Conservation (phyloP, 2,888 invertebrate genomes). For the Hipparchia semele region DNA sequence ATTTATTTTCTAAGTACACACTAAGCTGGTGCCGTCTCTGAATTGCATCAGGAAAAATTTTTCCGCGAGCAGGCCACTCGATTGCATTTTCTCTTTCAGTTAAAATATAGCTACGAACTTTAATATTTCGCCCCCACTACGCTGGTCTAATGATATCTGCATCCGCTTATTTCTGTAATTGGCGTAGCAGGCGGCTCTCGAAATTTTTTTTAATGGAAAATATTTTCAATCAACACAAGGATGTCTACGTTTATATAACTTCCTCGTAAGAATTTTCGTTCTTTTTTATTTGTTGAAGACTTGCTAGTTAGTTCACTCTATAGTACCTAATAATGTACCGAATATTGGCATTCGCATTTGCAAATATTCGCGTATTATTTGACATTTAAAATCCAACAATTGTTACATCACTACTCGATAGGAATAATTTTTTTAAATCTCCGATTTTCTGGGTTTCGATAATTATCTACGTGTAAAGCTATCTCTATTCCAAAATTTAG, state of each 20-base stretch:
- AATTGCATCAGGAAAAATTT: not conserved
- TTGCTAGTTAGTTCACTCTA: too few species aligned
- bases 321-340: too few species aligned
- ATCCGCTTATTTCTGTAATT: conserved; percentile 17
- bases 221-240: conserved; percentile 17
- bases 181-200: conserved; percentile 17
- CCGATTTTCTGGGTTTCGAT: too few species aligned
- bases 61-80: not conserved
- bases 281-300: not conserved
- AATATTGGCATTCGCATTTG: too few species aligned
- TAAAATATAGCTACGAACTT: conserved; percentile 5
- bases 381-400: too few species aligned
- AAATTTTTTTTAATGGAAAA: conserved; percentile 16
- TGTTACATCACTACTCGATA: too few species aligned
- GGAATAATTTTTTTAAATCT: too few species aligned
- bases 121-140: conserved; percentile 24
- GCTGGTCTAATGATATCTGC: conserved; percentile 30
- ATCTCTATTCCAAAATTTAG: too few species aligned
- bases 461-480: too few species aligned
- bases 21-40: not conserved
- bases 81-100: conserved; percentile 2
- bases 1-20: not conserved
- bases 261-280: not conserved
- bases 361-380: too few species aligned
- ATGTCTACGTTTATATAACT: not conserved